Conservation (phyloP, 2,888 invertebrate species). For the Apeira syringaria region DNA sequence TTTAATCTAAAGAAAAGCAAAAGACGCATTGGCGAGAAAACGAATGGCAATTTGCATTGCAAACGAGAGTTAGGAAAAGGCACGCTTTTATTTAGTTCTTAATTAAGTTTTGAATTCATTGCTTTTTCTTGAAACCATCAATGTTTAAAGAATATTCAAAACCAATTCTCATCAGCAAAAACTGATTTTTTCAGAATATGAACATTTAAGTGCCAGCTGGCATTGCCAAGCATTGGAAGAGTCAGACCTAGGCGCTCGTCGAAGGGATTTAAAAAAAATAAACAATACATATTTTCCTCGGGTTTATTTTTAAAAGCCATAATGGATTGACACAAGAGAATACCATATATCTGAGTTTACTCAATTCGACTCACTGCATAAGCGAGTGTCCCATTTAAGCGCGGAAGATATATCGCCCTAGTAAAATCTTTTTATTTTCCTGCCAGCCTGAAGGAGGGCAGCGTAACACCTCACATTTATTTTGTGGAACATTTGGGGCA, state of each 20-base stretch:
- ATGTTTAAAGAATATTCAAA: too few species aligned
- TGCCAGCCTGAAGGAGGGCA: constrained; percentile 35
- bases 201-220: too few species aligned
- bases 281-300: too few species aligned
- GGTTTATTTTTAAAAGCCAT: too few species aligned
- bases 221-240: too few species aligned
- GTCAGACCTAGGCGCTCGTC: too few species aligned
- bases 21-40: constrained; percentile 44
- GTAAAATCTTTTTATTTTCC: constrained; percentile 57
- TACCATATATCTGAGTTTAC: constrained; percentile 31
- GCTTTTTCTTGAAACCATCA: constrained; percentile 15
- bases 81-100: constrained; percentile 41
- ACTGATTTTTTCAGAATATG: too few species aligned
- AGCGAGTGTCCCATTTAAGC: constrained; percentile 37
- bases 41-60: constrained; percentile 59
- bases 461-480: constrained; percentile 64
- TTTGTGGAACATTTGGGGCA: constrained; percentile 51
- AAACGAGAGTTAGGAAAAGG: constrained; percentile 48
- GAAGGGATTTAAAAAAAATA: too few species aligned
- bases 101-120: constrained; percentile 39
- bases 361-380: constrained; percentile 26
- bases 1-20: constrained; percentile 26
- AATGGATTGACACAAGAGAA: constrained; percentile 19
- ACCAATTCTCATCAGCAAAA: too few species aligned
- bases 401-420: constrained; percentile 54